phyloP scores from a whole-genome alignment of 2,888 invertebrate genomes.

The Lordiphosa fenestrarum region DNA sequence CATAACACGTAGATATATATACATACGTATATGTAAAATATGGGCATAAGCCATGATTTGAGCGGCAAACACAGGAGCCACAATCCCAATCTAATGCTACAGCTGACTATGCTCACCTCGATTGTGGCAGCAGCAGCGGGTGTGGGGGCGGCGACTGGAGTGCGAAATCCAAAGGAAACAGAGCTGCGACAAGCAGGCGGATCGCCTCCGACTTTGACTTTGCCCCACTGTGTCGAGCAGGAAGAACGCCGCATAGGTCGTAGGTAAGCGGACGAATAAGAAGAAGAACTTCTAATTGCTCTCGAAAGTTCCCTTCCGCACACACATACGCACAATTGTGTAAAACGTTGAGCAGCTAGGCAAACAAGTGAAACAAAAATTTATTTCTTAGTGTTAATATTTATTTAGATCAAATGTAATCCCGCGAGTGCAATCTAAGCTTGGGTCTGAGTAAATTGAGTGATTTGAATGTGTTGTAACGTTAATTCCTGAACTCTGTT shows the following conservation, averaged over 20 bases:
- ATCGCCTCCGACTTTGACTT: conserved; percentile 58
- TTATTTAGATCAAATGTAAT: no score
- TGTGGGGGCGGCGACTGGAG: conserved; percentile 8
- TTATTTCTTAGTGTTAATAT: no score
- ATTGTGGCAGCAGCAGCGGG: conserved; percentile 52
- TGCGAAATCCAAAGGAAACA: conserved; percentile 3
- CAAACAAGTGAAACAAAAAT: background rate
- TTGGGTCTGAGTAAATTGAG: background rate
- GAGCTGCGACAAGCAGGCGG: conserved; percentile 41
- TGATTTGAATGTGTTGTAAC: background rate
- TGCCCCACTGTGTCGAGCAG: conserved; percentile 76
- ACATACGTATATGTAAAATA: conserved; percentile 44
- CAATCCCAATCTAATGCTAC: conserved; percentile 54
- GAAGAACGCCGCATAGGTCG: conserved; percentile 76
- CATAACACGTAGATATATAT: conserved; percentile 4
- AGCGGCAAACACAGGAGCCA: conserved; percentile 57
- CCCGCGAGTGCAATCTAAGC: no score
- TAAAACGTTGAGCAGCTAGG: conserved; percentile 4
- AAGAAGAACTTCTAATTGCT: conserved; percentile 18
- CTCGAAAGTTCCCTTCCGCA: conserved; percentile 24
- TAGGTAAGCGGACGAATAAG: conserved; percentile 61
- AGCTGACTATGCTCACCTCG: conserved; percentile 70
- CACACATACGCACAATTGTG: background rate
- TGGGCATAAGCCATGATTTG: conserved; percentile 70
- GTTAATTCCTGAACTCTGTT: background rate